Evolutionary conservation across 2,113 vertebrate species (phyloP), one percentile per base, ranked within the genome.

Genomic region (Emberiza fucata): DNA sequence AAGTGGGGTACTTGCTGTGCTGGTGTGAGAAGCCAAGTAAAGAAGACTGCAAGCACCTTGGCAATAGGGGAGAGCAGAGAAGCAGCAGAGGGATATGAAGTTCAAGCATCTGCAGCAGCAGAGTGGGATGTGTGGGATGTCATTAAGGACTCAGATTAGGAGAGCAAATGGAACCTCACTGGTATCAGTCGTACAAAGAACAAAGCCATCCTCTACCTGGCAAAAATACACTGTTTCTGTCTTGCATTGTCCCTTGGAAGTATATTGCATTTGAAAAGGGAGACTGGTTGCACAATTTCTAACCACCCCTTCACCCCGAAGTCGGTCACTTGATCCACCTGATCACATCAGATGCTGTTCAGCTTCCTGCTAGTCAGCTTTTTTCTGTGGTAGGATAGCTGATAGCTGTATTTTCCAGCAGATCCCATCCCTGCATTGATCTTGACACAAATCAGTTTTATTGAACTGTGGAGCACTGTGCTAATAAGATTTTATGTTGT

Each of bases 101-200:
- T 53, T 76, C 2, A 23, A 48, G 37, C 75, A 57, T 3, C 13
- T 57, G 78, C 68, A 82, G 75, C 53, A 64, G 48, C 45, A 33
- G 53, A 79, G 51, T 2, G 0, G 44, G 22, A 23, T n/a, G 22
- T 0, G 0, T 66, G 35, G 76, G n/a, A 14, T 64, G 42, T 61
- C 63, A 31, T 19, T 29, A 19, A 45, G 45, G 15, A 39, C 65
- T 87, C 45, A 1, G n/a, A 21, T 81, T 21, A 35, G 63, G 48
- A 48, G 24, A 20, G 24, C 2, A 0, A 24, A 51, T 56, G 37
- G 44, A 90, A 22, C 56, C n/a, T 65, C 45, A 6, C 13, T 35
- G 12, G 9, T 48, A 22, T 70, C 75, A 59, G 50, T 39, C 60
- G 31, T 39, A 12, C 45, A 29, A 35, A 80, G 72, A 80, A 12